Evolutionary conservation across 64 coral and sea anemone species (phyloP), one percentile per base, ranked within the genome.

Genomic region (Dendrophyllia cribrosa): DNA sequence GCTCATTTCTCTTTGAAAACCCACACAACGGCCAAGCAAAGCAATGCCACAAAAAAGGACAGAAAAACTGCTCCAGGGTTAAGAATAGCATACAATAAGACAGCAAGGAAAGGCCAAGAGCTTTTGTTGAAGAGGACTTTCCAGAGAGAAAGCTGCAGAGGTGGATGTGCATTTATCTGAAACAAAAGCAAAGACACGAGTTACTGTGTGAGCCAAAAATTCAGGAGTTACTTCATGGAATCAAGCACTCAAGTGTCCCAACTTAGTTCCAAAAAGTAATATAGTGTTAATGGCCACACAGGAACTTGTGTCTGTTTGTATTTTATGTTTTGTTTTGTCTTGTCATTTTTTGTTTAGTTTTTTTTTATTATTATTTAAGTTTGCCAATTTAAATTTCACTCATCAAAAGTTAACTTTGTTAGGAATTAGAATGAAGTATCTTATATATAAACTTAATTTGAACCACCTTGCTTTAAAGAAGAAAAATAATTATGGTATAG

Each of bases 121-220:
- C 86, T 76, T 79, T 93, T 93, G 78, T 86, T 92, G 87, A 44
- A 51, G 88, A 93, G 60, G 47, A 77, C 86, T 89, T 75, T 59
- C 91, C 93, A 77, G 45, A 89, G 66, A 79, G 88, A 72, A 77
- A 79, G 48, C 66, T 88, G 82, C 91, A 93, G 88, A 79, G 52
- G 51, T 76, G 50, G 75, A 59, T 81, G 90, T 77, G 95, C 58
- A 88, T 70, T 97, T 59, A 98, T 98, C 96, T 98, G 96, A 95
- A 98, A 98, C 53, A 62, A 90, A 98, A 98, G 64, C 60, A 95
- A 92, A 98, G 88, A 93, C 83, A 98, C 64, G 89, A 77, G 88
- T 98, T 95, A 98, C 96, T 98, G 92, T 95, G 89, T 76, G 77
- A 83, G 65, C 70, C 60, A 66, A 75, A 22, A 71, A 70, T n/a